Conservation (phyloP, 1,140 invertebrate species). For the Cepaea nemoralis region DNA sequence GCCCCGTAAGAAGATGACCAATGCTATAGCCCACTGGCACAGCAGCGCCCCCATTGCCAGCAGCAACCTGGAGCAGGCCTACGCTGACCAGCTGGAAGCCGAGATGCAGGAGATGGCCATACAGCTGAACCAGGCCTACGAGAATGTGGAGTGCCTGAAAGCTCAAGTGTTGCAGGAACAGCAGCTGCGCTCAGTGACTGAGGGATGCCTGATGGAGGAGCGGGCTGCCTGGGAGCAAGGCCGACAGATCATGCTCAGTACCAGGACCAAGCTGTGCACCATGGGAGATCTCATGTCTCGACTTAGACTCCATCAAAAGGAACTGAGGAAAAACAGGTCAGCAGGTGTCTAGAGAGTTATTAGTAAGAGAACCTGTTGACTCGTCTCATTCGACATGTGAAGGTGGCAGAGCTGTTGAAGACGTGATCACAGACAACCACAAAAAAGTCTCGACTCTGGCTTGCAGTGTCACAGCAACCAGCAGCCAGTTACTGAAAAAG, state of each 20-base stretch:
- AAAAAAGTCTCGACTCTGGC: not conserved
- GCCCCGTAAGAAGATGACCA: slow-evolving; percentile 73
- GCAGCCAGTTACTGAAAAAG: slow-evolving; percentile 13
- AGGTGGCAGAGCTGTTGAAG: not conserved
- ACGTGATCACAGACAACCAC: not conserved
- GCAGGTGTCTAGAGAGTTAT: no score
- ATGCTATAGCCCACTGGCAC: slow-evolving; percentile 73
- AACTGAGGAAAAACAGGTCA: no score
- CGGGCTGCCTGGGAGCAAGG: slow-evolving; percentile 60
- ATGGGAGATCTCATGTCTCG: slow-evolving; percentile 55
- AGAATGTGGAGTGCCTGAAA: slow-evolving; percentile 61
- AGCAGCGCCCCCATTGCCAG: slow-evolving; percentile 64
- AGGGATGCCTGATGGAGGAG: slow-evolving; percentile 67
- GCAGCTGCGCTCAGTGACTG: slow-evolving; percentile 67
- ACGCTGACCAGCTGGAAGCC: slow-evolving; percentile 71
- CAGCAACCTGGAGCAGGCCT: slow-evolving; percentile 67
- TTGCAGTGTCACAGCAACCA: not conserved
- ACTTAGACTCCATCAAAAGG: no score
- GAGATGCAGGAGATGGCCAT: slow-evolving; percentile 73
- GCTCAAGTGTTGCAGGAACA: slow-evolving; percentile 68
- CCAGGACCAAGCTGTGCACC: slow-evolving; percentile 55
- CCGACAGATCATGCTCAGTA: slow-evolving; percentile 55
- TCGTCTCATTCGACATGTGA: not conserved
- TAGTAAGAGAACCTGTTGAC: no score
- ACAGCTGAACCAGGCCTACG: slow-evolving; percentile 68